Evolutionary conservation across 2,797 vertebrate genomes (phyloP), one percentile per base, ranked within the genome.

Genomic region (Vireo griseus): DNA sequence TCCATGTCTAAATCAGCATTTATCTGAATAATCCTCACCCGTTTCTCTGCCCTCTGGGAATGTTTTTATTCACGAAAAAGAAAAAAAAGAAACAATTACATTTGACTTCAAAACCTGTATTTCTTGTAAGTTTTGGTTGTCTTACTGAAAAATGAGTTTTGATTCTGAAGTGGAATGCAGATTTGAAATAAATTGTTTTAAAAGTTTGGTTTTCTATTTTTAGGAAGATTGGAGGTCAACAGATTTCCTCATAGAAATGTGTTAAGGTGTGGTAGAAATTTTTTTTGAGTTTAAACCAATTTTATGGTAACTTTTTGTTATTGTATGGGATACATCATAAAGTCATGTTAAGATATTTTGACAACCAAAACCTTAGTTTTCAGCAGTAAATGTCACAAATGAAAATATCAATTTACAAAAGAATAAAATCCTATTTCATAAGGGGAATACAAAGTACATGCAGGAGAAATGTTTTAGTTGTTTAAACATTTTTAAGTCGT

Each of bases 151-250:
- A 87, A 11, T 35, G 5, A 62, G 3, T 1, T 37, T 40, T 44
- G 5, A 63, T 59, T 80, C 40, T 67, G 22, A 74, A 62, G 25
- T 29, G 20, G 85, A 86, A 58, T 37, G 4, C 0, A 33, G 52
- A 24, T 42, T 66, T 39, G 18, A 68, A 82, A 67, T n/a, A 33
- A 54, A 14, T 2, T 22, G 16, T n/a, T 1, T 0, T 12, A 48
- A 58, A 13, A 2, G 2, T 35, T 84, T 48, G 4, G 5, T 5
- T 42, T 16, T 18, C 22, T 62, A 24, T 22, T 31, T 28, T 54
- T n/a, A 42, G 6, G 8, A 69, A 74, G 25, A n/a, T 0, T 42
- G 2, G n/a, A 25, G 10, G 5, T n/a, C 52, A 73, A 78, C 3
- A 39, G 4, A 39, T n/a, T 54, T 67, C n/a, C 15, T 65, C 24